These are phyloP conservation scores for Ophraella communa DNA, from an alignment of 2,888 invertebrate genomes.

Conservation along the genomic window DNA sequence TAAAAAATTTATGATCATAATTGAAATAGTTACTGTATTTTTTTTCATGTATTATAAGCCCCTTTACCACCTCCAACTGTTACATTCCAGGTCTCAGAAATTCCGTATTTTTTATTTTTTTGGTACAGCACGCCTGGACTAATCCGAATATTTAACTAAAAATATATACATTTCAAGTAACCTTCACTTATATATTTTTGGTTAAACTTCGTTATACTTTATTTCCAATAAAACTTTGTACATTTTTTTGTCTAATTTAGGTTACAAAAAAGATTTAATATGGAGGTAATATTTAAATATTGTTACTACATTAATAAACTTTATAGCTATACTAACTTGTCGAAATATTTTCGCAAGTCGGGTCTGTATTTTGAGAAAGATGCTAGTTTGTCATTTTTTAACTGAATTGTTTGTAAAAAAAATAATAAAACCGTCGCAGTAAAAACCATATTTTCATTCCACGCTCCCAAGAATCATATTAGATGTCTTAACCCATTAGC, in stretches of 20 bases:
- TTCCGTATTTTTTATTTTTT: no score
- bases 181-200: background rate
- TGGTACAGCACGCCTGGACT: no score
- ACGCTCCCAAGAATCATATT: no score
- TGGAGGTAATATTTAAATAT: conserved; percentile 48
- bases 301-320: conserved; percentile 52
- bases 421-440: conserved; percentile 26
- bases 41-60: no score
- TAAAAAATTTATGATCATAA: no score
- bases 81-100: no score
- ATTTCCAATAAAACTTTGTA: conserved; percentile 25
- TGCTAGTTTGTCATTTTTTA: conserved; percentile 44
- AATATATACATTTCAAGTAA: conserved; percentile 1
- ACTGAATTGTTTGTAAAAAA: conserved; percentile 41
- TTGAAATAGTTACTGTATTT: no score
- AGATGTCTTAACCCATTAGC: no score
- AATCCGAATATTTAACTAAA: no score
- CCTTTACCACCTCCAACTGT: no score
- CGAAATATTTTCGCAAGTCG: conserved; percentile 36
- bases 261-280: conserved; percentile 36
- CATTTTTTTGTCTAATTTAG: conserved; percentile 32
- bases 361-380: conserved; percentile 33
- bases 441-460: background rate
- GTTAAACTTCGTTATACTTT: background rate
- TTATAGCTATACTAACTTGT: conserved; percentile 44